phyloP scores from a whole-genome alignment of 2,888 invertebrate species.

The Melanargia galathea region DNA sequence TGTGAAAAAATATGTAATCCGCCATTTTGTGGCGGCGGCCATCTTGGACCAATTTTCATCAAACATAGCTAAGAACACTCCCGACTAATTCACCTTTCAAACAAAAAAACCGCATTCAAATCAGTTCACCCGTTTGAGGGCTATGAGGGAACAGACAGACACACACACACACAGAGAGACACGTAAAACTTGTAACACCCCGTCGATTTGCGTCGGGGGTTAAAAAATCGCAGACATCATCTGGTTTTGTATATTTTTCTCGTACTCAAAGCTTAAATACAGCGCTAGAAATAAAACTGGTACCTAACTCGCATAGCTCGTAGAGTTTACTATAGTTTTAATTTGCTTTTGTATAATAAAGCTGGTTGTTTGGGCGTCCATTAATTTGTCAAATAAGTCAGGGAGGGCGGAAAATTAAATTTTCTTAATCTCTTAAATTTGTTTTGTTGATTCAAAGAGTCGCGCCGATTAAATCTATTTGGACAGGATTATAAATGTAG shows the following conservation, averaged over 20 bases:
- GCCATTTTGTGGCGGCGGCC: too few relatives aligned
- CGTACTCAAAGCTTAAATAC: background rate
- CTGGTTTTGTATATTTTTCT: background rate
- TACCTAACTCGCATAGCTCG: background rate
- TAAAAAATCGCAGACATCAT: too few relatives aligned
- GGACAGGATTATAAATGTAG: conserved; percentile 58
- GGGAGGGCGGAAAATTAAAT: conserved; percentile 58
- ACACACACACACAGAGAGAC: too few relatives aligned
- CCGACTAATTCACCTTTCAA: too few relatives aligned
- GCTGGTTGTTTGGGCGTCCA: conserved; percentile 36
- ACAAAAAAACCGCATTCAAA: too few relatives aligned
- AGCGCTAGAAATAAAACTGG: background rate
- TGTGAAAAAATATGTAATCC: too few relatives aligned
- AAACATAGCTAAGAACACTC: too few relatives aligned
- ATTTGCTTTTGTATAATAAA: conserved; percentile 28
- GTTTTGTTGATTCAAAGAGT: conserved; percentile 52
- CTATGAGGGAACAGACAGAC: too few relatives aligned
- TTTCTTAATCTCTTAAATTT: conserved; percentile 62
- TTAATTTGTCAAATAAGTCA: conserved; percentile 54
- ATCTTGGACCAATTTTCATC: too few relatives aligned
- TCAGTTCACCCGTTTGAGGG: too few relatives aligned
- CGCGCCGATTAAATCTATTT: conserved; percentile 55
- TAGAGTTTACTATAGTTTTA: conserved; percentile 22
- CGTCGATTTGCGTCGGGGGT: too few relatives aligned
- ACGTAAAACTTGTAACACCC: too few relatives aligned